Evolutionary conservation across 2,888 invertebrate genomes (phyloP).

Genomic region (Tinea pellionella): DNA sequence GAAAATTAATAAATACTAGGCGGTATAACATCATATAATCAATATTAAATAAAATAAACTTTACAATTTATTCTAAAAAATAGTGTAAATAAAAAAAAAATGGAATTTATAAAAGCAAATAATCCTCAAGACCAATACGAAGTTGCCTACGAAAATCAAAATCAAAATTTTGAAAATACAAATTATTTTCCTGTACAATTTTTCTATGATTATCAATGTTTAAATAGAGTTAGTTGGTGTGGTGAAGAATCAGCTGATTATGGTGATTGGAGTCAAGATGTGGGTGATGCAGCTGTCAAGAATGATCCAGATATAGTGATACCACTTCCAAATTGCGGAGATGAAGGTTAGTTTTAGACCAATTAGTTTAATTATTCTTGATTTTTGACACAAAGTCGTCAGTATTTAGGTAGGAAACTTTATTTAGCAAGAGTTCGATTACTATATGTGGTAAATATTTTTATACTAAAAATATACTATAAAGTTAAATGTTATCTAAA

Average conservation of each 20-base stretch:
- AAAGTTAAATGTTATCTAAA: too few relatives aligned
- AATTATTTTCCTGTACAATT: constrained; percentile 11
- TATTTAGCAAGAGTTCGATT: too few relatives aligned
- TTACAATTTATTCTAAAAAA: too few relatives aligned
- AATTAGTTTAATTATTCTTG: too few relatives aligned
- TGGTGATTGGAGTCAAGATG: constrained; percentile 26
- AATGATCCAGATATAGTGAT: constrained; percentile 28
- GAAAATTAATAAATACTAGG: too few relatives aligned
- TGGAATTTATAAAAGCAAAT: constrained; percentile 39
- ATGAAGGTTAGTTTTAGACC: constrained; percentile 35
- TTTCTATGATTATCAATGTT: constrained; percentile 20
- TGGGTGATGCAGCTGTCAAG: constrained; percentile 31
- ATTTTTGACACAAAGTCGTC: too few relatives aligned
- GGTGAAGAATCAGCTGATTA: not conserved
- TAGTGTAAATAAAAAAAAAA: constrained; percentile 20
- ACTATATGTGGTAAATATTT: too few relatives aligned
- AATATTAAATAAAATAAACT: too few relatives aligned
- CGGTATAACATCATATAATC: too few relatives aligned
- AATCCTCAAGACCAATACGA: constrained; percentile 17
- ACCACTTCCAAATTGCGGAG: constrained; percentile 25
- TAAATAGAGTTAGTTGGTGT: not conserved
- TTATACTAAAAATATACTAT: too few relatives aligned
- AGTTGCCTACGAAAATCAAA: not conserved
- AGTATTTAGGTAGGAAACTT: too few relatives aligned
- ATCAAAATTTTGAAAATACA: not conserved